A percentile compares a stretch with the other conserved stretches of the same genome.
Conservation (phyloP, 1,140 invertebrate genomes). For the Drosophila teissieri region DNA sequence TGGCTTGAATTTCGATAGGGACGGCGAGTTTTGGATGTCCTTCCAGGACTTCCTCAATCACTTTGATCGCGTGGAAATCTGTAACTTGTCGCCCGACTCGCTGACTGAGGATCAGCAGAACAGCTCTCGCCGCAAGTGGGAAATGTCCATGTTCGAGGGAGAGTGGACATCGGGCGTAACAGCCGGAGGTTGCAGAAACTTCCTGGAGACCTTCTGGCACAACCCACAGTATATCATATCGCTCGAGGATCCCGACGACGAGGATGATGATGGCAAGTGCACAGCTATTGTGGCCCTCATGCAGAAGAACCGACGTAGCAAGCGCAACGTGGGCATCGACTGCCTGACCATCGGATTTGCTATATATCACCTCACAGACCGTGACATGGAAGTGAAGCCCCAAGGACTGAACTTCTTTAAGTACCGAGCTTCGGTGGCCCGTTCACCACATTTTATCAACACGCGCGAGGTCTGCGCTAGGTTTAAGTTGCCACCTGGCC, state of each 20-base stretch:
- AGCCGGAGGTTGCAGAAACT: constrained; percentile 98
- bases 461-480: constrained; percentile 92
- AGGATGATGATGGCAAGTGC: constrained; percentile 96
- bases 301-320: constrained; percentile 96
- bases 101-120: constrained; percentile 90
- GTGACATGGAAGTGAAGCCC: constrained; percentile 91
- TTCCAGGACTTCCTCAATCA: constrained; percentile 92
- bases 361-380: constrained; percentile 94
- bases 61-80: constrained; percentile 94
- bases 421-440: constrained; percentile 95
- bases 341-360: constrained; percentile 98
- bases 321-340: constrained; percentile 95
- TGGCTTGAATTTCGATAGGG: constrained; percentile 96
- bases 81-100: constrained; percentile 97
- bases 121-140: constrained; percentile 93
- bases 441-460: constrained; percentile 98
- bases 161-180: constrained; percentile 95
- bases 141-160: constrained; percentile 96
- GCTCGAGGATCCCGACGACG: constrained; percentile 95
- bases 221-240: constrained; percentile 98
- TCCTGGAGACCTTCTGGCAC: constrained; percentile 96
- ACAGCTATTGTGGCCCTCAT: constrained; percentile 97
- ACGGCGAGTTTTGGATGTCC: constrained; percentile 99
- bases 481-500: constrained; percentile 96
- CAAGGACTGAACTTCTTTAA: constrained; percentile 97